A percentile compares a stretch with the other conserved stretches of the same genome.
These are phyloP conservation scores for Leptinotarsa rubiginosa DNA, from an alignment of 2,888 invertebrate species.

Conservation along the genomic window DNA sequence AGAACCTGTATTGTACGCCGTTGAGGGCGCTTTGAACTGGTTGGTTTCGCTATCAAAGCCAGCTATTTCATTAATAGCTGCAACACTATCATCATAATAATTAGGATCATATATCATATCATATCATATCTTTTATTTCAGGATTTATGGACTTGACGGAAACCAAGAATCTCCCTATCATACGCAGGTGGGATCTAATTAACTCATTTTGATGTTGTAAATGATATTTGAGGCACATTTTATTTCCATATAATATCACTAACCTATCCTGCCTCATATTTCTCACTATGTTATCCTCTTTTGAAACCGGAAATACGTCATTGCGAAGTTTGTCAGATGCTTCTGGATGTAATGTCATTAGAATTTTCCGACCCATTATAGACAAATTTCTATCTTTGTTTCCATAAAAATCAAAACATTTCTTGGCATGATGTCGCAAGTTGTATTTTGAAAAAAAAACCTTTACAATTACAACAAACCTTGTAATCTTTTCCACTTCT, in stretches of 20 bases:
- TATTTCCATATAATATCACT: conserved; percentile 29
- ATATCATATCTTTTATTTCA: conserved; percentile 6
- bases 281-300: conserved; percentile 23
- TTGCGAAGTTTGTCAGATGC: conserved; percentile 22
- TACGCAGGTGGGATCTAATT: conserved; percentile 15
- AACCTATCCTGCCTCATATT: conserved; percentile 28
- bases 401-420: conserved; percentile 25
- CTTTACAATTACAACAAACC: conserved; percentile 25
- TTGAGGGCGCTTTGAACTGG: conserved; percentile 15
- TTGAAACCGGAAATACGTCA: conserved; percentile 27
- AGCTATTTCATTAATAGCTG: conserved; percentile 19
- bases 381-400: conserved; percentile 23
- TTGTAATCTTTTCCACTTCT: conserved; percentile 11
- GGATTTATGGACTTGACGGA: conserved; percentile 9
- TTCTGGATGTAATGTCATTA: conserved; percentile 24
- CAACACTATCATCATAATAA: conserved; percentile 17
- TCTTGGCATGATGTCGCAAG: conserved; percentile 24
- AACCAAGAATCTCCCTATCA: conserved; percentile 14
- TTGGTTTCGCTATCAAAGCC: background rate
- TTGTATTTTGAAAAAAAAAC: conserved; percentile 20
- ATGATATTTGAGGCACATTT: conserved; percentile 5
- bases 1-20: conserved; percentile 11
- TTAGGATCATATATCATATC: conserved; percentile 15
- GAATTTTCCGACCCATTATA: conserved; percentile 32
- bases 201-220: conserved; percentile 12